Base-by-base conservation (phyloP, 1,140 invertebrate genomes). In the Subanguina moxae region DNA sequence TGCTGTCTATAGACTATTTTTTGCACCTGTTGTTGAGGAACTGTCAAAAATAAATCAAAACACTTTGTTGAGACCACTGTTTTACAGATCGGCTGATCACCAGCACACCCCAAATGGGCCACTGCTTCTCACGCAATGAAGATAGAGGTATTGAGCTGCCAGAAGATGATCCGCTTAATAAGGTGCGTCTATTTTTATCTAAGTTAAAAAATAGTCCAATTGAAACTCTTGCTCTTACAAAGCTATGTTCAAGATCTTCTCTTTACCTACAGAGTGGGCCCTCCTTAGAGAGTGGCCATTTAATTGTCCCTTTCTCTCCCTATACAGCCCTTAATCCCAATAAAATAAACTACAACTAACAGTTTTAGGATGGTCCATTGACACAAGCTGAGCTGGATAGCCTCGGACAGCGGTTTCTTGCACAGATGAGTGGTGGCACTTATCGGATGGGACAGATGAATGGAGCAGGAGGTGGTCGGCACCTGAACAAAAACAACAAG, bases 71-170 rank as follows among this genome's bases (percentile, higher is more conserved):
- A 3, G 32, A 38, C 11, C 32, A 38, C 11, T 38, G 32, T 38
- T 38, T 38, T 38, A 38, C 32, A 38, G 32, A 38, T 38, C 32
- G 32, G 32, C 32, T 38, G 32, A 38, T 38, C 32, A 38, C 32
- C 48, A 52, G 15, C 48, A 52, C 48, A 52, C 23, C 48, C 48
- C 48, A 52, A 38, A 52, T 52, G 48, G 48, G 48, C 8, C 48
- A 52, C n/a, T 52, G 48, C 48, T 52, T 52, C 23, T 52, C 48
- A 25, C 48, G 48, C 48, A 52, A 19, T 52, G 48, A 3, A 52
- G 48, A 52, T 15, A 19, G 23, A 15, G 32, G 32, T 11, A 38
- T 38, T 38, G 48, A 52, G 23, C 48, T 52, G n/a, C n/a, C n/a
- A 5, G 48, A 52, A 15, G 48, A 52, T 52, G 48, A 52, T 21